These are phyloP conservation scores for Cyanoramphus novaezelandiae DNA, from an alignment of 2,113 vertebrate species.

Conservation along the genomic window DNA sequence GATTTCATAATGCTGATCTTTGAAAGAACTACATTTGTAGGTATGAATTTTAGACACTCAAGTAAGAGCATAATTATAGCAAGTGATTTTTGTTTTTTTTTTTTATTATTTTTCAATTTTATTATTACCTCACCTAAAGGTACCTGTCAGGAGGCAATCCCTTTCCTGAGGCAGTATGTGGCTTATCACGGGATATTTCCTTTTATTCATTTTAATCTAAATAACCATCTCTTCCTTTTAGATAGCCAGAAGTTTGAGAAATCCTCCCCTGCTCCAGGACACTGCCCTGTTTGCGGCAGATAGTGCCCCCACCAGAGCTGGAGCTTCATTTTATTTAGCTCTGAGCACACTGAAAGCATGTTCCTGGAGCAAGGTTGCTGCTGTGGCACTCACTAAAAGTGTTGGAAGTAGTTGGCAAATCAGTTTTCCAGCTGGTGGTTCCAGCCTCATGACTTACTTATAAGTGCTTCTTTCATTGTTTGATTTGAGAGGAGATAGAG, in stretches of 20 bases:
- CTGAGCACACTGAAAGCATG: neutral
- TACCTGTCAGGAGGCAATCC: neutral
- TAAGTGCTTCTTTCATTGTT: neutral
- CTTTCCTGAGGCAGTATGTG: neutral
- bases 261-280: neutral
- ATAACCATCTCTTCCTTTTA: neutral
- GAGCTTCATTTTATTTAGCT: neutral
- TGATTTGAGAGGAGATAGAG: neutral
- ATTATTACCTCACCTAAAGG: neutral
- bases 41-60: neutral
- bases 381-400: neutral
- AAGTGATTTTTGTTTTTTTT: accelerated
- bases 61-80: neutral
- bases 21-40: neutral
- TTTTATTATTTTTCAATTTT: neutral
- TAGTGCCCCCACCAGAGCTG: neutral
- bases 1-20: neutral
- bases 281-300: neutral
- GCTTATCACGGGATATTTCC: neutral
- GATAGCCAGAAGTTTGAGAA: neutral
- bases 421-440: neutral
- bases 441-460: neutral
- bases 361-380: accelerated
- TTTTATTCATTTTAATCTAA: neutral
- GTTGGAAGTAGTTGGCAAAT: neutral